Conservation (phyloP, 1,140 invertebrate genomes). For the Plutomurus gul region DNA sequence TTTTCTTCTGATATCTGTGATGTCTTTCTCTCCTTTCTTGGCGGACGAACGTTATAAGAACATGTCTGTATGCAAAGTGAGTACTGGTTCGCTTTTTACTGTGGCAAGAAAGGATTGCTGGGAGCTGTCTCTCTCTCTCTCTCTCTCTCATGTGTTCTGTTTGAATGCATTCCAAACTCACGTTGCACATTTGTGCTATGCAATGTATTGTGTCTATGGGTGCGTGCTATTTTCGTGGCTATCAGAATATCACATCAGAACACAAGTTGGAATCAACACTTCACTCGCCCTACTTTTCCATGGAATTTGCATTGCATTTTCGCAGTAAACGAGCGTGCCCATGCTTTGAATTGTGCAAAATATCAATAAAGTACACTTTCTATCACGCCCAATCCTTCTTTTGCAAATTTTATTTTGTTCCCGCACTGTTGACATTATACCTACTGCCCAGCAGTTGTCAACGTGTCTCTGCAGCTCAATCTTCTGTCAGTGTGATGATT, state of each 20-base stretch:
- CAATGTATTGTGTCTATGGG: neutral
- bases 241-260: neutral
- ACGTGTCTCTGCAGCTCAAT: no score
- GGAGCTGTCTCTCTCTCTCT: neutral
- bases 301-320: constrained; percentile 7
- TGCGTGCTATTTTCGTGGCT: neutral
- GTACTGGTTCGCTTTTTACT: neutral
- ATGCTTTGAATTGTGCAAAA: no score
- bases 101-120: no score
- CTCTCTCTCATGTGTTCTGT: neutral
- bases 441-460: no score
- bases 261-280: neutral
- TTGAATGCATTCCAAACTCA: no score
- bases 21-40: constrained; percentile 16
- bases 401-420: no score
- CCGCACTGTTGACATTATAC: no score
- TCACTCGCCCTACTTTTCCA: neutral
- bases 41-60: constrained; percentile 9
- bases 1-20: no score
- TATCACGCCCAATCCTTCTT: no score
- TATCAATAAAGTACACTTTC: no score
- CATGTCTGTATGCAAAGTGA: constrained; percentile 26
- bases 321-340: neutral
- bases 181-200: neutral
- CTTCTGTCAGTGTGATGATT: neutral